Conservation (phyloP, 2,797 vertebrate species). For the Sarcophilus harrisii region DNA sequence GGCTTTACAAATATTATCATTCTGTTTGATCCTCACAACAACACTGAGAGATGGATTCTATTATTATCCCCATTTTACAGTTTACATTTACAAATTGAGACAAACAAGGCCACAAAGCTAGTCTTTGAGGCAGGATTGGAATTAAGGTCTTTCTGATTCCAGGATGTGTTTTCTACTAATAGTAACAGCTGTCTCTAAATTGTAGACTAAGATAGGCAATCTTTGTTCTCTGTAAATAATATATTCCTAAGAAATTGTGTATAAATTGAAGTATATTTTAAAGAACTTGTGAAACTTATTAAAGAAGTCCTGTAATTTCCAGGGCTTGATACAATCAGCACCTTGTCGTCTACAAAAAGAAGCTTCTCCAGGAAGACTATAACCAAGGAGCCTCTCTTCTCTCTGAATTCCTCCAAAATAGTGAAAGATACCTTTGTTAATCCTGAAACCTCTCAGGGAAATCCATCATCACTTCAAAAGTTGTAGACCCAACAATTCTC, state of each 20-base stretch:
- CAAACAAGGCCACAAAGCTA: background rate
- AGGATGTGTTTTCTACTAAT: background rate
- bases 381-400: background rate
- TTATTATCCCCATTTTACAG: background rate
- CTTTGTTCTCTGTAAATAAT: background rate
- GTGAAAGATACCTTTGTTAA: background rate
- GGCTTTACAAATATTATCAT: background rate
- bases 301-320: background rate
- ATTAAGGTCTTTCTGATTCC: background rate
- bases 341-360: background rate
- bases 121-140: background rate
- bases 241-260: background rate
- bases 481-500: background rate
- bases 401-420: background rate
- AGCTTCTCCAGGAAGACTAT: background rate
- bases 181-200: background rate
- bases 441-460: background rate
- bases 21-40: background rate
- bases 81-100: background rate
- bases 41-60: background rate
- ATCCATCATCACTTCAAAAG: background rate
- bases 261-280: background rate
- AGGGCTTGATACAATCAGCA: background rate
- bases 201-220: background rate
- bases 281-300: background rate